phyloP scores from a whole-genome alignment of 2,797 vertebrate genomes.

The Xenopus petersii region DNA sequence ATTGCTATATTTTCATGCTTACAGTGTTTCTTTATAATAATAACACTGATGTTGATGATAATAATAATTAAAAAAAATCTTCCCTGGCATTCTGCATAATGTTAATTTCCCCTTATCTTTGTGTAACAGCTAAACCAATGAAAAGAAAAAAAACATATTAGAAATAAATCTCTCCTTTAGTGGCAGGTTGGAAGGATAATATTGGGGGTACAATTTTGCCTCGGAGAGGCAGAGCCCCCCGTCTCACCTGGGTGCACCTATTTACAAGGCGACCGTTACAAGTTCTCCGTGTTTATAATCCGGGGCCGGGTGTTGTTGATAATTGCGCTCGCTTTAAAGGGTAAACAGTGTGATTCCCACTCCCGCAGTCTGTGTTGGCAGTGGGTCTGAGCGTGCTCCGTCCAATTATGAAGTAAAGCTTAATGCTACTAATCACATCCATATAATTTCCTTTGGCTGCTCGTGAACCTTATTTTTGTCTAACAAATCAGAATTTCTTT shows the following conservation, averaged over 20 bases:
- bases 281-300: conserved; percentile 72
- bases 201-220: not conserved
- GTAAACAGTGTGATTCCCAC: conserved; percentile 75
- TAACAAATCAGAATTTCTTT: conserved; percentile 72
- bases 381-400: conserved; percentile 66
- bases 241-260: conserved; percentile 69
- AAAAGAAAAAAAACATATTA: not conserved
- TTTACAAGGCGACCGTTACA: conserved; percentile 69
- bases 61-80: too few species aligned
- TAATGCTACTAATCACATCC: conserved; percentile 71
- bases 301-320: conserved; percentile 70
- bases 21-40: too few species aligned
- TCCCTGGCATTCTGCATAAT: too few species aligned
- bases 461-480: conserved; percentile 65
- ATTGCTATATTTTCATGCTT: too few species aligned
- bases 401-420: conserved; percentile 73
- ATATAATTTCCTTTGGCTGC: conserved; percentile 68
- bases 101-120: too few species aligned
- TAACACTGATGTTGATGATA: too few species aligned
- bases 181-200: not conserved
- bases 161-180: not conserved
- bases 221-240: conserved; percentile 54
- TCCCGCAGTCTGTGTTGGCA: conserved; percentile 64
- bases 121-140: too few species aligned
- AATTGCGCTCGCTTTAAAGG: conserved; percentile 75